Evolutionary conservation across 2,113 vertebrate genomes (phyloP).

Genomic region (Leiothrix lutea): DNA sequence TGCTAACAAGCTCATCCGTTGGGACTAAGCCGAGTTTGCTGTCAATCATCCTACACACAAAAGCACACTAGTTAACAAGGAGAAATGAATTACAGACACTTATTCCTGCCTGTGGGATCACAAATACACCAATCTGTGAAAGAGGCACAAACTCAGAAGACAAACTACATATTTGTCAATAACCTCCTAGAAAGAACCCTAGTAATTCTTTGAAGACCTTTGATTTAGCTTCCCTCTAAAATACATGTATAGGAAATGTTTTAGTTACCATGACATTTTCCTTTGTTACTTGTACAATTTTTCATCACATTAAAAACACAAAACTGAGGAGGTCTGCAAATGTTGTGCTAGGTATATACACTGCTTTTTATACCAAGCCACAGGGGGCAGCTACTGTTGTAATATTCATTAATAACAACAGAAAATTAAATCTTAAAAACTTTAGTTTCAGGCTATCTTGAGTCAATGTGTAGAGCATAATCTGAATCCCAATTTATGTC

Average conservation of each 20-base stretch:
- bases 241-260: conserved; percentile 82
- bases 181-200: conserved; percentile 84
- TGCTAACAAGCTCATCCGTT: conserved; percentile 87
- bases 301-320: conserved; percentile 83
- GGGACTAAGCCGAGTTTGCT: conserved; percentile 87
- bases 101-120: conserved; percentile 84
- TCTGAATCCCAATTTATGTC: conserved; percentile 31
- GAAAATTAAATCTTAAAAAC: conserved; percentile 78
- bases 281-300: conserved; percentile 82
- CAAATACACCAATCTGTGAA: conserved; percentile 85
- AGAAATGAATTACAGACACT: conserved; percentile 85
- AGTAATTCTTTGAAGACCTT: conserved; percentile 84
- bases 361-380: conserved; percentile 69
- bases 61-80: conserved; percentile 83
- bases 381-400: conserved; percentile 67
- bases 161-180: conserved; percentile 85
- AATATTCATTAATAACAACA: conserved; percentile 78
- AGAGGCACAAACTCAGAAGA: conserved; percentile 84
- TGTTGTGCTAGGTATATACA: conserved; percentile 77
- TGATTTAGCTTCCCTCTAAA: conserved; percentile 81
- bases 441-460: conserved; percentile 60
- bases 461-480: conserved; percentile 51
- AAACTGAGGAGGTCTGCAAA: conserved; percentile 81
- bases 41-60: conserved; percentile 86
- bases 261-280: conserved; percentile 84